A percentile compares a stretch with the other conserved stretches of the same genome.
Conservation (phyloP, 2,113 vertebrate species). For the Rana temporaria region DNA sequence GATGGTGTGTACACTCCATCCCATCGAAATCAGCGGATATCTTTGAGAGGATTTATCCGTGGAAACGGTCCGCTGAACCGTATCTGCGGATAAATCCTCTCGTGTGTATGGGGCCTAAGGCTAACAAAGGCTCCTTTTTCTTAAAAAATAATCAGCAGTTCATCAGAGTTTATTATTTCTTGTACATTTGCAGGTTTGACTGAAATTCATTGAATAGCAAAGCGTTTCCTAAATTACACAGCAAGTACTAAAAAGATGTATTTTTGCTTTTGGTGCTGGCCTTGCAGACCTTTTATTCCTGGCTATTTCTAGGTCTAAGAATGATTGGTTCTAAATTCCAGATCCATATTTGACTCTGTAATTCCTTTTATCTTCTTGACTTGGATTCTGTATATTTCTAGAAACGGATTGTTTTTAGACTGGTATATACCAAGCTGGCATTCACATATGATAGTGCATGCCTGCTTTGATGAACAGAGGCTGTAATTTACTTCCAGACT, state of each 20-base stretch:
- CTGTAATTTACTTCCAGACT: background rate
- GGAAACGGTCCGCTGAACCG: too few species aligned
- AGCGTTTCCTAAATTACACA: background rate
- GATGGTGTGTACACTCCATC: too few species aligned
- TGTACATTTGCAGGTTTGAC: too few species aligned
- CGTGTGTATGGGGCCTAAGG: too few species aligned
- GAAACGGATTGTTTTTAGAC: background rate
- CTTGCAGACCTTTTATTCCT: background rate
- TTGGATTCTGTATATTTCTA: background rate
- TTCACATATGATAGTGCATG: background rate
- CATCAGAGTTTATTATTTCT: too few species aligned
- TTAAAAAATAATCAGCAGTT: too few species aligned
- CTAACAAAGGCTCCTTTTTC: too few species aligned
- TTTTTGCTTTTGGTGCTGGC: background rate
- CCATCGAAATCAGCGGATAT: too few species aligned
- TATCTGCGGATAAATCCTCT: too few species aligned
- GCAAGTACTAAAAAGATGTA: background rate
- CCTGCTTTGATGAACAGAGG: background rate
- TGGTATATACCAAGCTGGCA: slow-evolving; percentile 13
- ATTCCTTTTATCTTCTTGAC: slow-evolving; percentile 25
- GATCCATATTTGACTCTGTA: background rate
- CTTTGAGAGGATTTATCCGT: too few species aligned
- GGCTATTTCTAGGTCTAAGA: background rate
- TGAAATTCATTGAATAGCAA: too few species aligned
- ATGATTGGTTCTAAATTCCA: background rate